Conservation (phyloP, 64 coral and sea anemone species). For the Acropora yongei region DNA sequence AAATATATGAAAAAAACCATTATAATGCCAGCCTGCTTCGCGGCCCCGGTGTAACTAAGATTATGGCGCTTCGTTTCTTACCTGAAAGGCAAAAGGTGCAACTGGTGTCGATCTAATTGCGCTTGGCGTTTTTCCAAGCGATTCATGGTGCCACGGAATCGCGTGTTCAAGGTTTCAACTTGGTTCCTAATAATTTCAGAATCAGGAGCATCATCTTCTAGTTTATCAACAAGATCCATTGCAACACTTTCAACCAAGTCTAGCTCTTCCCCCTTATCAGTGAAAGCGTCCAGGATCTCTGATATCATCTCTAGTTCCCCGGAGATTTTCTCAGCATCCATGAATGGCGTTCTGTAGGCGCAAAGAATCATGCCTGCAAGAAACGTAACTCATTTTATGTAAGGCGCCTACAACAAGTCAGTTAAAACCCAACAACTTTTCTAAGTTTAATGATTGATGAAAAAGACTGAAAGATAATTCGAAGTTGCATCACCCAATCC, state of each 20-base stretch:
- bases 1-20: no score
- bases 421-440: no score
- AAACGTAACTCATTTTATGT: background rate
- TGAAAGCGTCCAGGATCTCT: slow-evolving; percentile 62
- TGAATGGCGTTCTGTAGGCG: slow-evolving; percentile 66
- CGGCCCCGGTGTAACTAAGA: no score
- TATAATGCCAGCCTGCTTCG: no score
- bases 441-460: no score
- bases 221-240: slow-evolving; percentile 68
- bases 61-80: background rate
- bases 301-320: slow-evolving; percentile 68
- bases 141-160: slow-evolving; percentile 70
- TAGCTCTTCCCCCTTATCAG: slow-evolving; percentile 73
- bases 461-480: no score
- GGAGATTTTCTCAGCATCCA: slow-evolving; percentile 60
- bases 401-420: no score
- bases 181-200: slow-evolving; percentile 60
- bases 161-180: slow-evolving; percentile 51
- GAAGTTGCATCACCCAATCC: no score
- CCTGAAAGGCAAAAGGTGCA: slow-evolving; percentile 71
- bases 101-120: slow-evolving; percentile 74
- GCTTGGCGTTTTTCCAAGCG: slow-evolving; percentile 62
- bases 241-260: slow-evolving; percentile 73
- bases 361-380: slow-evolving; percentile 42
- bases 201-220: slow-evolving; percentile 76